Conservation (phyloP, 2,888 invertebrate genomes). For the Listrodromus nycthemerus region DNA sequence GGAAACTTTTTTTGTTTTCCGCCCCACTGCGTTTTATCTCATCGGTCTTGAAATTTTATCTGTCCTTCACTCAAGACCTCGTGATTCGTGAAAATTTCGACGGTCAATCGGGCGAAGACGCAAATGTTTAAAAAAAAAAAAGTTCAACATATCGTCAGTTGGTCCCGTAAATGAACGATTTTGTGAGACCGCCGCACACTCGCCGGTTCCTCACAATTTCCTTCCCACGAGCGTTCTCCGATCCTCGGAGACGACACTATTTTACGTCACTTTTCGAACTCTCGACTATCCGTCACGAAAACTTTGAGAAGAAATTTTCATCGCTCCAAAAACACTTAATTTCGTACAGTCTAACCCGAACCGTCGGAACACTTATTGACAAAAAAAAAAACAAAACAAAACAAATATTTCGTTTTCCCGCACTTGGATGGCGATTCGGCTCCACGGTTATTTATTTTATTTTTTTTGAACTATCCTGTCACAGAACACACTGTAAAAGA, state of each 20-base stretch:
- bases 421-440: neutral
- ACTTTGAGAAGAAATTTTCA: neutral
- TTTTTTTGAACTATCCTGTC: neutral
- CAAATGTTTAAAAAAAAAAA: neutral
- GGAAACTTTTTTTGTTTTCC: neutral
- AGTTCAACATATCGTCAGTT: slow-evolving; percentile 4
- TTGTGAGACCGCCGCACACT: slow-evolving; percentile 3
- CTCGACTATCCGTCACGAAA: neutral
- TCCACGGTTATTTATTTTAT: neutral
- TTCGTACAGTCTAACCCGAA: slow-evolving; percentile 26
- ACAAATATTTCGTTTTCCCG: neutral
- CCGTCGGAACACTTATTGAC: slow-evolving; percentile 50
- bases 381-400: slow-evolving; percentile 4
- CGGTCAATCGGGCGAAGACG: neutral
- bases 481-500: neutral
- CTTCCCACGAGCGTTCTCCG: neutral
- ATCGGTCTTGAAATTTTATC: slow-evolving; percentile 2
- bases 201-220: slow-evolving; percentile 8
- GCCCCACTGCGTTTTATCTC: neutral
- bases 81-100: slow-evolving; percentile 19
- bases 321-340: slow-evolving; percentile 7
- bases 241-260: neutral
- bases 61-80: neutral
- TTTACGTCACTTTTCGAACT: slow-evolving; percentile 3
- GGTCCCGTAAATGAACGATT: neutral